phyloP scores from a whole-genome alignment of 2,797 vertebrate genomes.

The Centropyge bicolor region DNA sequence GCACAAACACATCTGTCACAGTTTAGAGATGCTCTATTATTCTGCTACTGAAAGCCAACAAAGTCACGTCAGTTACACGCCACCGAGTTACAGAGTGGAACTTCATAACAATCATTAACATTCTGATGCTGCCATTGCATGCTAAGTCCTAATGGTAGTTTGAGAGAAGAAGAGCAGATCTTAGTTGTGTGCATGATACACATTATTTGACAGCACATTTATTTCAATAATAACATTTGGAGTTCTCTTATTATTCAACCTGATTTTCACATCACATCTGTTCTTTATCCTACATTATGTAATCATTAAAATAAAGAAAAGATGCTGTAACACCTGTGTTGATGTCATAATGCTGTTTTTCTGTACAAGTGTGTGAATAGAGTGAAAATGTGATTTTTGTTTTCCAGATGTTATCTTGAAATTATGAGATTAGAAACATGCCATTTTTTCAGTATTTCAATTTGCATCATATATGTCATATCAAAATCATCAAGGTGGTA shows the following conservation, averaged over 20 bases:
- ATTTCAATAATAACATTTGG: not conserved
- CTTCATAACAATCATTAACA: not conserved
- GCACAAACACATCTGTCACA: not conserved
- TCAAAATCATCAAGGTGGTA: slow-evolving; percentile 4
- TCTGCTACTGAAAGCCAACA: not conserved
- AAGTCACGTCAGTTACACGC: too few relatives aligned
- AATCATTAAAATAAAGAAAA: slow-evolving; percentile 15
- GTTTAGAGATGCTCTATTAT: not conserved
- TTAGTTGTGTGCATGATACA: too few relatives aligned
- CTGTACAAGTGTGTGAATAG: not conserved
- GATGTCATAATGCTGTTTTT: slow-evolving; percentile 15
- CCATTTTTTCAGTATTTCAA: not conserved
- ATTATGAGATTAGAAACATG: slow-evolving; percentile 8
- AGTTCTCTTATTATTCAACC: not conserved
- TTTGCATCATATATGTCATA: not conserved
- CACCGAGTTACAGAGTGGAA: not conserved
- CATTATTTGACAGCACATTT: not conserved
- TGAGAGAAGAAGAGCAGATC: not conserved
- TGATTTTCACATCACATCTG: not conserved
- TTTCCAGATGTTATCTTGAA: not conserved
- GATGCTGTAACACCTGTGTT: slow-evolving; percentile 21
- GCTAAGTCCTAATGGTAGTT: too few relatives aligned
- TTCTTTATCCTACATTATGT: not conserved
- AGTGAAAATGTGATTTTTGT: slow-evolving; percentile 13
- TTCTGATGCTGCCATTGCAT: not conserved